These are phyloP conservation scores for Eubasilissa splendida DNA, from an alignment of 2,888 invertebrate species.

Conservation along the genomic window DNA sequence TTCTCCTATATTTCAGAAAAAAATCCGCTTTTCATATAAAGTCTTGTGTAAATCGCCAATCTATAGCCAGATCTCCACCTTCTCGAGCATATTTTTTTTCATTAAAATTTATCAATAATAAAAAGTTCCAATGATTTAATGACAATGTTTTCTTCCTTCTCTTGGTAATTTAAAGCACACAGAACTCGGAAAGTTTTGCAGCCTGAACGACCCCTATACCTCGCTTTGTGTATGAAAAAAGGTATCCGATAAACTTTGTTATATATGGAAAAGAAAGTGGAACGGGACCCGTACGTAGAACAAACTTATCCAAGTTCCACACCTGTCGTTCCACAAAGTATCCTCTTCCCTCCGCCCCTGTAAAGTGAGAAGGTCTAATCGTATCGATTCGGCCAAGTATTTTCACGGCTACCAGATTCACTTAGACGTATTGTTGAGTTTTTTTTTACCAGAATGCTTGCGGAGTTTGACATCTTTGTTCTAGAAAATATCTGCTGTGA, in stretches of 20 bases:
- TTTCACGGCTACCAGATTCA: constrained; percentile 40
- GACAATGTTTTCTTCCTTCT: too few species aligned
- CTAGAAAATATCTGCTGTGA: too few species aligned
- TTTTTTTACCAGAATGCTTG: constrained; percentile 30
- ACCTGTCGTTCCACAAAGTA: constrained; percentile 55
- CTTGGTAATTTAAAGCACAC: too few species aligned
- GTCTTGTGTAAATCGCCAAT: too few species aligned
- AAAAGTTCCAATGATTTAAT: too few species aligned
- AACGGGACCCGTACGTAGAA: constrained; percentile 28
- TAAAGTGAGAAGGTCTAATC: constrained; percentile 43
- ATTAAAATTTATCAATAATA: too few species aligned
- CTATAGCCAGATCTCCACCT: too few species aligned
- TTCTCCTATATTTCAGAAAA: too few species aligned
- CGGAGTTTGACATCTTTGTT: neutral
- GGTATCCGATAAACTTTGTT: constrained; percentile 40
- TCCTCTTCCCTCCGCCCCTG: constrained; percentile 34
- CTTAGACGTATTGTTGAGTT: constrained; percentile 42
- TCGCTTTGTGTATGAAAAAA: constrained; percentile 26
- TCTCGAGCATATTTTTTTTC: too few species aligned
- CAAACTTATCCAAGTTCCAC: constrained; percentile 53
- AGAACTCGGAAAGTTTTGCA: neutral
- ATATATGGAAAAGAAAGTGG: constrained; percentile 39
- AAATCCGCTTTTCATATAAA: too few species aligned
- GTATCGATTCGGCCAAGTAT: constrained; percentile 50
- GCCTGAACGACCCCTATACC: constrained; percentile 12